Evolutionary conservation across 1,140 invertebrate species (phyloP), one percentile per base, ranked within the genome.

Genomic region (Doryteuthis pealeii): DNA sequence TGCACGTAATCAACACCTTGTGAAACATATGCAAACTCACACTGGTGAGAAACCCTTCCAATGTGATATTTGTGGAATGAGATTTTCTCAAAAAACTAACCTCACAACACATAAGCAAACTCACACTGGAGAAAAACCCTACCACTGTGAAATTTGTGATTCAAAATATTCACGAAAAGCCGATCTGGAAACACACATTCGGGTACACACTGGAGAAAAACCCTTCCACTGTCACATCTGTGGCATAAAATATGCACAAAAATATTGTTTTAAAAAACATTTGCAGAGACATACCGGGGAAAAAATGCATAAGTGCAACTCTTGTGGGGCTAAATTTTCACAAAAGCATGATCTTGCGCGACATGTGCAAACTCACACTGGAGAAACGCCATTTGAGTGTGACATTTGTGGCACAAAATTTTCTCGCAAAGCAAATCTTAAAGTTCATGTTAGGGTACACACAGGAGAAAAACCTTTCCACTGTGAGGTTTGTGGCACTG

Each of bases 401-500:
- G 45, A 49, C 12, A 22, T 49, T 12, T 49, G 45, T 49, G 45
- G 45, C 22, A 49, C 12, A 49, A 22, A 22, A 12, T 49, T 49
- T 49, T 49, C 45, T 15, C 12, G 12, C 22, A 49, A 22, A 22
- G 12, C 12, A 15, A 49, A 49, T 15, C 12, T 49, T 12, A 49
- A 49, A 49, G 45, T 49, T 15, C 45, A 49, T 49, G 12, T 22
- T 49, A 49, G 45, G 22, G 22, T 49, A 15, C 45, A 49, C 22
- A 49, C 45, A 15, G 45, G 45, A 49, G 45, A 49, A 22, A 49
- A 49, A 49, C 77, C 77, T 15, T 80, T 68, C 26, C 45, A 26
- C 12, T 78, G 77, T 76, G 45, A 70, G 12, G 40, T 35, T 26
- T 78, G 77, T 66, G 66, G 68, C 15, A 78, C 74, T 65, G 43